These are phyloP conservation scores for Anas platyrhynchos DNA, from an alignment of 2,113 vertebrate genomes.

Conservation along the genomic window DNA sequence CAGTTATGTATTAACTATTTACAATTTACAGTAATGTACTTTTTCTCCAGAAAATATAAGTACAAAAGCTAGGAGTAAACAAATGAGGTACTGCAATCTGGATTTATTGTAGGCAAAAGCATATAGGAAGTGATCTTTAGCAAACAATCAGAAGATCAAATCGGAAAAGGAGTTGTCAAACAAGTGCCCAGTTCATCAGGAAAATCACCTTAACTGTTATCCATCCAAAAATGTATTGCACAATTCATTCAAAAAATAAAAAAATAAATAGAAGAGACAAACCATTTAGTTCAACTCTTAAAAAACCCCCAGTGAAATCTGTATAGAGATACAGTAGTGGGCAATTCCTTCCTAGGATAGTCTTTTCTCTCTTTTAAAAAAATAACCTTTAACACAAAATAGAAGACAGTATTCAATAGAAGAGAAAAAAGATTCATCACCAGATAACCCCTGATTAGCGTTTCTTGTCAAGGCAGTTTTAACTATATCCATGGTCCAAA, in stretches of 20 bases:
- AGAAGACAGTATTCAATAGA: slow-evolving; percentile 59
- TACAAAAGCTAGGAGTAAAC: slow-evolving; percentile 89
- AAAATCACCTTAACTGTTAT: slow-evolving; percentile 66
- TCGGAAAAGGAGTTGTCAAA: slow-evolving; percentile 53
- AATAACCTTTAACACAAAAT: slow-evolving; percentile 70
- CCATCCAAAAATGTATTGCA: slow-evolving; percentile 89
- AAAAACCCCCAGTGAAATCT: slow-evolving; percentile 57
- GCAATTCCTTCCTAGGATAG: slow-evolving; percentile 34
- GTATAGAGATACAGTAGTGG: slow-evolving; percentile 33
- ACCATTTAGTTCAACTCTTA: slow-evolving; percentile 64
- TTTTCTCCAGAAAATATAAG: slow-evolving; percentile 86
- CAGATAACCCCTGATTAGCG: slow-evolving; percentile 37
- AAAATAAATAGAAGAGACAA: slow-evolving; percentile 79
- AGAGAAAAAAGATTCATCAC: slow-evolving; percentile 29
- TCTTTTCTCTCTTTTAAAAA: slow-evolving; percentile 62
- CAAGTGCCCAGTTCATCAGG: slow-evolving; percentile 65
- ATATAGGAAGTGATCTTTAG: slow-evolving; percentile 76
- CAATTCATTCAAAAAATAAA: slow-evolving; percentile 78
- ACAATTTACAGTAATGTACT: slow-evolving; percentile 90
- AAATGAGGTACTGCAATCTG: slow-evolving; percentile 82
- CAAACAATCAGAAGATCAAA: slow-evolving; percentile 72
- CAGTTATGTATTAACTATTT: slow-evolving; percentile 83
- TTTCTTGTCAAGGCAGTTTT: slow-evolving; percentile 49
- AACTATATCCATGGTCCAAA: slow-evolving; percentile 26
- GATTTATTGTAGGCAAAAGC: slow-evolving; percentile 78